Percentiles rank a stretch among this genome's conserved stretches.
These are phyloP conservation scores for Atherix ibis DNA, from an alignment of 2,888 invertebrate species.

Conservation along the genomic window DNA sequence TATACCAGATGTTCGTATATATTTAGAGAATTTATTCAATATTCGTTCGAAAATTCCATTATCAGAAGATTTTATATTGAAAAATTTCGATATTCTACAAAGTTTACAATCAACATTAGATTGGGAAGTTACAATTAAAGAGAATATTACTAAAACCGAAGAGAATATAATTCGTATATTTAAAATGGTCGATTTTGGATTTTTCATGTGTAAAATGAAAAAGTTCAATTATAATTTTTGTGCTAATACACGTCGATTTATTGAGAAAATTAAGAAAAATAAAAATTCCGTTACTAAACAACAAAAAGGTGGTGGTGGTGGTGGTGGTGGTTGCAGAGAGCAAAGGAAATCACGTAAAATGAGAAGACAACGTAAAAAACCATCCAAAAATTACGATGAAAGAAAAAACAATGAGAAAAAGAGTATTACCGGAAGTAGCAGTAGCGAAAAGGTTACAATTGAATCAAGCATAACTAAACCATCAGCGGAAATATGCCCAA, in stretches of 20 bases:
- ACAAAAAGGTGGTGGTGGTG: no score
- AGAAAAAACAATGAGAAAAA: constrained; percentile 30
- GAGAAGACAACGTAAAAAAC: constrained; percentile 25
- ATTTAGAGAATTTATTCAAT: constrained; percentile 37
- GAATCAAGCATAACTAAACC: constrained; percentile 27
- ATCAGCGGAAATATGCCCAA: constrained; percentile 7
- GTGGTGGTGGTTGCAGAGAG: no score
- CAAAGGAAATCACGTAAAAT: no score
- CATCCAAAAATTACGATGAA: constrained; percentile 21
- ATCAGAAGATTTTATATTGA: constrained; percentile 58
- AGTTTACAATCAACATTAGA: constrained; percentile 51
- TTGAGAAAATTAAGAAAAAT: constrained; percentile 27
- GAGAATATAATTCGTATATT: constrained; percentile 59
- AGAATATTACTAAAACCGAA: constrained; percentile 37
- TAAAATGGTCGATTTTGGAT: constrained; percentile 66
- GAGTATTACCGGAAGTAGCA: constrained; percentile 25
- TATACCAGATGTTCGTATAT: constrained; percentile 27
- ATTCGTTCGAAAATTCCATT: constrained; percentile 49
- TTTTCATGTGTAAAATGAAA: constrained; percentile 32
- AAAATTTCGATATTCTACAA: constrained; percentile 51
- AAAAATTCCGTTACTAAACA: no score
- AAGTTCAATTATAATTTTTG: constrained; percentile 33
- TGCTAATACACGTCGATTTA: constrained; percentile 24
- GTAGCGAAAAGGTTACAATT: constrained; percentile 31
- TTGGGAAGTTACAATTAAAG: constrained; percentile 40